Conservation (phyloP, 2,888 invertebrate genomes). For the Pterostichus niger region DNA sequence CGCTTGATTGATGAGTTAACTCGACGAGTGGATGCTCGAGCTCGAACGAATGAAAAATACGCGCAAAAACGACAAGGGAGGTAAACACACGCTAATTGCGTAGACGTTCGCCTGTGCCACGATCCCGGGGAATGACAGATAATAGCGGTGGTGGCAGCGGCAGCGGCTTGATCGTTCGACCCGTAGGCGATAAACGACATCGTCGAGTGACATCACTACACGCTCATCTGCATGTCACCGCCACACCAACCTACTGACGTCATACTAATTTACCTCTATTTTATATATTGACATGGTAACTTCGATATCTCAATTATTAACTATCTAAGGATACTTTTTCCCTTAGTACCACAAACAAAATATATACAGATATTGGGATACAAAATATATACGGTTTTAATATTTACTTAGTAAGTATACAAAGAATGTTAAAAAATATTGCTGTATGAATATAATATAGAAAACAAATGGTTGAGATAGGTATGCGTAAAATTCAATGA, state of each 20-base stretch:
- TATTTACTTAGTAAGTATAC: too few species aligned
- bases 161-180: neutral
- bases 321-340: too few species aligned
- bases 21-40: slow-evolving; percentile 29
- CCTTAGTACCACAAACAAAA: too few species aligned
- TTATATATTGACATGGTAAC: too few species aligned
- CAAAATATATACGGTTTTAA: too few species aligned
- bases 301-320: too few species aligned
- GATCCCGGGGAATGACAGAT: neutral
- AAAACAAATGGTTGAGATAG: too few species aligned
- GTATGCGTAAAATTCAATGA: slow-evolving; percentile 7
- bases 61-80: slow-evolving; percentile 60
- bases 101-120: neutral
- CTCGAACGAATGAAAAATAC: slow-evolving; percentile 62
- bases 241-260: neutral
- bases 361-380: too few species aligned
- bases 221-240: neutral
- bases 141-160: neutral
- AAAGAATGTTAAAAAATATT: too few species aligned
- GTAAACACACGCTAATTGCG: slow-evolving; percentile 65
- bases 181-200: neutral
- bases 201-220: neutral
- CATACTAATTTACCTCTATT: neutral
- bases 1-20: slow-evolving; percentile 62
- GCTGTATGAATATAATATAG: too few species aligned